These are phyloP conservation scores for Eupithecia insigniata DNA, from an alignment of 2,888 invertebrate genomes.

Conservation along the genomic window DNA sequence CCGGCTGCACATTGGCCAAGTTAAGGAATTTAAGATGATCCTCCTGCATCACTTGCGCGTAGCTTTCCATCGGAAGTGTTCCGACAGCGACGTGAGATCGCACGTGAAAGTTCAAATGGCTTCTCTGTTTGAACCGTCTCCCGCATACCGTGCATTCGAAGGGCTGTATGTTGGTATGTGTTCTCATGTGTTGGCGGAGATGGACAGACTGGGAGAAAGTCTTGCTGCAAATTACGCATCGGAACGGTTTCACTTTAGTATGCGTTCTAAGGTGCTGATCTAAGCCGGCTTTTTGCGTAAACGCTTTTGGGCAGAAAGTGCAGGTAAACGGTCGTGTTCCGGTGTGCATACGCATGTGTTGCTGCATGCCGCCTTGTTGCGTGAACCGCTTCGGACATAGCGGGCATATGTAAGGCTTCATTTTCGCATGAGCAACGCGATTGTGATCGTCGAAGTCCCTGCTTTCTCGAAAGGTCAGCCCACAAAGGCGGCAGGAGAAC, in stretches of 20 bases:
- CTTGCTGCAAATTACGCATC: conserved; percentile 76
- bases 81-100: conserved; percentile 68
- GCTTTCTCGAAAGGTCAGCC: conserved; percentile 64
- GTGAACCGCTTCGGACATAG: conserved; percentile 77
- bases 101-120: conserved; percentile 79
- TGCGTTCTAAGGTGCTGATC: conserved; percentile 80
- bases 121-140: conserved; percentile 77
- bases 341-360: conserved; percentile 79
- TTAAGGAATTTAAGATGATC: conserved; percentile 66
- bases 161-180: conserved; percentile 80
- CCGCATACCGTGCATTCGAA: conserved; percentile 75
- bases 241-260: conserved; percentile 78
- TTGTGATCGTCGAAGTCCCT: conserved; percentile 71
- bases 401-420: conserved; percentile 74
- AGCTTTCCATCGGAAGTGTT: conserved; percentile 58
- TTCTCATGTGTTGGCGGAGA: conserved; percentile 79
- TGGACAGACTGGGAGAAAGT: conserved; percentile 80
- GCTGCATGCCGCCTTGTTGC: conserved; percentile 77
- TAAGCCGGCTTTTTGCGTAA: conserved; percentile 78
- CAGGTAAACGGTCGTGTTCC: conserved; percentile 76
- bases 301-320: conserved; percentile 74
- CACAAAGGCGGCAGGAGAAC: conserved; percentile 69
- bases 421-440: conserved; percentile 69
- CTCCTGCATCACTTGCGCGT: conserved; percentile 55
- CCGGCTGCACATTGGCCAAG: conserved; percentile 67